Percentiles rank a stretch among this genome's conserved stretches.
These are phyloP conservation scores for Podarcis raffonei DNA, from an alignment of 2,113 vertebrate genomes.

Conservation along the genomic window DNA sequence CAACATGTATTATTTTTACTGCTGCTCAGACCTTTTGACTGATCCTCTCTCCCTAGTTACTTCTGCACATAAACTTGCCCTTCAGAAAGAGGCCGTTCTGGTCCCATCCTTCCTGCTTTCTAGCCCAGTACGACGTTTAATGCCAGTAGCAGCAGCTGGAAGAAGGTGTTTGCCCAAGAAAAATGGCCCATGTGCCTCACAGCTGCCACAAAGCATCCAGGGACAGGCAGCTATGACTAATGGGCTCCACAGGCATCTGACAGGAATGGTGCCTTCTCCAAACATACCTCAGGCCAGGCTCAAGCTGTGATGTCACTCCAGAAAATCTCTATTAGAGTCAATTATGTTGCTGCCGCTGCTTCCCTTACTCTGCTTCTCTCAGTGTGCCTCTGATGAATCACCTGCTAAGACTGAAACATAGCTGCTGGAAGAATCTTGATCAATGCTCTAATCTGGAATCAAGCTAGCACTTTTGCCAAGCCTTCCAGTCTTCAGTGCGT, in stretches of 20 bases:
- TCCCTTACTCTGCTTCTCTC: neutral
- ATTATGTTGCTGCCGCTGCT: slow-evolving; percentile 2
- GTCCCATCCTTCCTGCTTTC: neutral
- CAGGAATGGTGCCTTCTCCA: slow-evolving; percentile 3
- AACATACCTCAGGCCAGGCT: slow-evolving; percentile 8
- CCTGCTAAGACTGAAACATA: slow-evolving; percentile 1
- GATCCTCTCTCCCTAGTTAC: neutral
- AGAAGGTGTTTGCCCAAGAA: neutral
- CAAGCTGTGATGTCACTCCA: slow-evolving; percentile 14
- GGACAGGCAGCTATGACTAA: slow-evolving; percentile 7
- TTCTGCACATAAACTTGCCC: neutral
- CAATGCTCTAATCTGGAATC: neutral
- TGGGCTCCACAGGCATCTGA: slow-evolving; percentile 17
- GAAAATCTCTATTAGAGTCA: slow-evolving; percentile 27
- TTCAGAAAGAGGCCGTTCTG: neutral
- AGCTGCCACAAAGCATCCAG: neutral
- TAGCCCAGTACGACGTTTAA: neutral
- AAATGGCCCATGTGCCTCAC: neutral
- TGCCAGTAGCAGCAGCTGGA: neutral
- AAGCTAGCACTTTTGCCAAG: neutral
- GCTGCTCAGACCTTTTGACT: neutral
- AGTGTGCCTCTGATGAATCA: neutral
- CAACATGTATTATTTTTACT: neutral
- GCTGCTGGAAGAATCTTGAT: neutral
- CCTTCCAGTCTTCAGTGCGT: neutral